phyloP scores from a whole-genome alignment of 2,113 vertebrate species.

The Pagrus major region DNA sequence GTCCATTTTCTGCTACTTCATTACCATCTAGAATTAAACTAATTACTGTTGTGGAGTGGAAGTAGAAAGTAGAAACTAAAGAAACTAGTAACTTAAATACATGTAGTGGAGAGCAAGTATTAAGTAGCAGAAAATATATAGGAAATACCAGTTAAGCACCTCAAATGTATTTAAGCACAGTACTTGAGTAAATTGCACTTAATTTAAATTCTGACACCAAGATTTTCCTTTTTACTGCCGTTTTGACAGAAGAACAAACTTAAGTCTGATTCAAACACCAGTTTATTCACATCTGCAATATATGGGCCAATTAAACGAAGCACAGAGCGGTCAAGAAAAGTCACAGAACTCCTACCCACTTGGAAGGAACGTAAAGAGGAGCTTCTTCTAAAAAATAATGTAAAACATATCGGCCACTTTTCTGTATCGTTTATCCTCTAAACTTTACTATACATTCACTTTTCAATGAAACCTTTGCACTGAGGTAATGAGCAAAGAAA shows the following conservation, averaged over 20 bases:
- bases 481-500: constrained; percentile 43
- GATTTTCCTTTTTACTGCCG: too few species aligned
- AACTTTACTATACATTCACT: constrained; percentile 71
- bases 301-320: constrained; percentile 48
- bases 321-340: constrained; percentile 52
- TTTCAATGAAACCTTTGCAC: constrained; percentile 56
- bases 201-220: too few species aligned
- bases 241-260: neutral
- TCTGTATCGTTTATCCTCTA: constrained; percentile 2
- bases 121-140: too few species aligned
- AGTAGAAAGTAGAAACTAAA: too few species aligned
- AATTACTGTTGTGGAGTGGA: too few species aligned
- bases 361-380: constrained; percentile 41
- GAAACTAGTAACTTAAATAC: too few species aligned
- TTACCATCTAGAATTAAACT: too few species aligned
- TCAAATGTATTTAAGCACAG: too few species aligned
- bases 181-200: too few species aligned
- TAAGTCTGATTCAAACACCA: constrained; percentile 45
- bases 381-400: constrained; percentile 47
- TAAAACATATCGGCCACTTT: constrained; percentile 26
- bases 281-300: constrained; percentile 76
- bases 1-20: too few species aligned
- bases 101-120: too few species aligned
- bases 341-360: constrained; percentile 31
- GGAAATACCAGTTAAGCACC: too few species aligned